Percentiles rank a stretch among this genome's conserved stretches.
These are phyloP conservation scores for Pristionchus fissidentatus DNA, from an alignment of 2,888 invertebrate genomes.

Conservation along the genomic window DNA sequence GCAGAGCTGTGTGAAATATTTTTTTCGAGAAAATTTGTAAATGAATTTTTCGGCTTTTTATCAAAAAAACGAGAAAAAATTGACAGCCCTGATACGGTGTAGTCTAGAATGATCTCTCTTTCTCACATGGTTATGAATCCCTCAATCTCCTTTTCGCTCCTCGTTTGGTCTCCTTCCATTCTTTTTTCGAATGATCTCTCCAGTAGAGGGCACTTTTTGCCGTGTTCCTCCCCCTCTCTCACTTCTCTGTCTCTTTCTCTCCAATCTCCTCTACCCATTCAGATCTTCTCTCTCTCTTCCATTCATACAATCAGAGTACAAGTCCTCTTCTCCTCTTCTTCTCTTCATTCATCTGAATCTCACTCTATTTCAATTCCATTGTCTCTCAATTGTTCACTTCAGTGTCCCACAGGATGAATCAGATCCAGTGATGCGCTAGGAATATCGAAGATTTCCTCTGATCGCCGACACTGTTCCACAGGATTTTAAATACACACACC, in stretches of 20 bases:
- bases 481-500: no score
- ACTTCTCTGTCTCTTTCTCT: not conserved
- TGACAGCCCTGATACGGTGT: no score
- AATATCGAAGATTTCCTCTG: no score
- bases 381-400: constrained; percentile 2
- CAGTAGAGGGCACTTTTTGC: constrained; percentile 17
- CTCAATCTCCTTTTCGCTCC: not conserved
- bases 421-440: no score
- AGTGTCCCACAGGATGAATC: constrained; percentile 15
- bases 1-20: no score
- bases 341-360: not conserved
- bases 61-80: no score
- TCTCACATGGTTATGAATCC: not conserved
- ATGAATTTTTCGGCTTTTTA: no score
- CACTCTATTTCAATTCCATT: not conserved
- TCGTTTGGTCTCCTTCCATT: constrained; percentile 23
- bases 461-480: no score
- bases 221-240: not conserved
- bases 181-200: constrained; percentile 7
- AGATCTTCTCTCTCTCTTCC: not conserved
- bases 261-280: not conserved
- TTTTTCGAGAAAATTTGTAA: no score
- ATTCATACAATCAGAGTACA: constrained; percentile 10
- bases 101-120: not conserved
- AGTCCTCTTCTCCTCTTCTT: constrained; percentile 1